Evolutionary conservation across 2,888 invertebrate species (phyloP), one percentile per base, ranked within the genome.

Genomic region (Malacosoma neustria): DNA sequence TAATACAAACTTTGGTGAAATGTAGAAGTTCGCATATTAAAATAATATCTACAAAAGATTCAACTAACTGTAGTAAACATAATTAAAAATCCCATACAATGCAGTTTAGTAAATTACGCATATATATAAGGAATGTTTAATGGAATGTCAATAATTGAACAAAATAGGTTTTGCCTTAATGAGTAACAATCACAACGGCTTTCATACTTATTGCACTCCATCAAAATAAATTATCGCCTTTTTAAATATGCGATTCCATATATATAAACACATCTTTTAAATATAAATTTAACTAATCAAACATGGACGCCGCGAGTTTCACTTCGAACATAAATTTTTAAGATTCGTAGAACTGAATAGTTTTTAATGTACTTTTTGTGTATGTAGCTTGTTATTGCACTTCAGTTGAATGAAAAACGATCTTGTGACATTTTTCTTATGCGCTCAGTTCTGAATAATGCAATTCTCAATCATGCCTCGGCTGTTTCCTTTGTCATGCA

Each of bases 1-100:
- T 82, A 84, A 22, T 22, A 85, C 84, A 85, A 82, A 85, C 84
- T 85, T 85, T 85, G 84, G 84, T 85, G 82, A 80, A 72, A 79
- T 73, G 79, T 76, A 76, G 68, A 73, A 74, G 71, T 77, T 77
- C 72, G 75, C 73, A 74, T 71, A 62, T 69, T 67, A 69, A 74
- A 22, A 66, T 67, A 65, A 61, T 72, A 75, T 72, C 72, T 73
- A 75, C 71, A 73, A 57, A 41, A 61, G 54, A 51, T 53, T 55
- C 56, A 65, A 66, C 66, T 66, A 56, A 57, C 51, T 54, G 60
- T 48, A 55, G 54, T 49, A 49, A 48, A 48, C 5, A 46, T 45
- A 47, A 46, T 44, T 41, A 31, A 41, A 46, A 45, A 38, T 46
- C 38, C 41, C 40, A 36, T 43, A 48, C 57, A 56, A 58, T 32